Percentiles rank a stretch among this genome's conserved stretches.
Conservation (phyloP, 2,797 vertebrate species). For the Basileuterus tristriatus region DNA sequence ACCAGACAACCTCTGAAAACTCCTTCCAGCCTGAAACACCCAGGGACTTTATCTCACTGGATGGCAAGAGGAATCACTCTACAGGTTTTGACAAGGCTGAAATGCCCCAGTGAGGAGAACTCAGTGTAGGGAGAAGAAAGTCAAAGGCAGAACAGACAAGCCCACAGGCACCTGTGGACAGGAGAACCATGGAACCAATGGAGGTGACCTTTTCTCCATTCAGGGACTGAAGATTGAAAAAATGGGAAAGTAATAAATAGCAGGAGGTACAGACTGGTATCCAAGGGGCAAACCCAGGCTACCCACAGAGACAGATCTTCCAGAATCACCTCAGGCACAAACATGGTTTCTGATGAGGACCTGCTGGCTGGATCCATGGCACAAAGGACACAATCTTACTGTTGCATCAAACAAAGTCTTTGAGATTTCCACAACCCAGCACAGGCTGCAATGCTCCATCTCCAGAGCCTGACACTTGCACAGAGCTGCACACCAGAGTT, state of each 20-base stretch:
- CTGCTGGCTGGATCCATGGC: not conserved
- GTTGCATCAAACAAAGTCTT: not conserved
- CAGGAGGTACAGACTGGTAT: not conserved
- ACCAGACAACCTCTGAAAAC: not conserved
- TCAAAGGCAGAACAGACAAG: not conserved
- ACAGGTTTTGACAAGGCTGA: not conserved
- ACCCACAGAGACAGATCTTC: not conserved
- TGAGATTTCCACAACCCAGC: not conserved
- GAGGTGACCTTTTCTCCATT: fast-evolving
- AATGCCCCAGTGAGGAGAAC: not conserved
- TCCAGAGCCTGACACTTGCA: not conserved
- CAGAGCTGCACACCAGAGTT: not conserved
- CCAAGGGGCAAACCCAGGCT: not conserved
- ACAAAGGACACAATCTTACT: not conserved
- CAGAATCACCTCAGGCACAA: not conserved
- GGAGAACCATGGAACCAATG: fast-evolving
- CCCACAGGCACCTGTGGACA: not conserved
- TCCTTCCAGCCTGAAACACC: not conserved
- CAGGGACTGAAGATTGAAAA: not conserved
- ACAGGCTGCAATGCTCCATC: not conserved
- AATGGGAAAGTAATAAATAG: not conserved
- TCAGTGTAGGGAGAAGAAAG: not conserved
- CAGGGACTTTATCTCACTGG: not conserved
- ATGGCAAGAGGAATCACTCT: not conserved
- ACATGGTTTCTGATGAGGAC: not conserved